These are phyloP conservation scores for Parazoanthus atlanticus DNA, from an alignment of 92 coral and sea anemone species.

Conservation along the genomic window DNA sequence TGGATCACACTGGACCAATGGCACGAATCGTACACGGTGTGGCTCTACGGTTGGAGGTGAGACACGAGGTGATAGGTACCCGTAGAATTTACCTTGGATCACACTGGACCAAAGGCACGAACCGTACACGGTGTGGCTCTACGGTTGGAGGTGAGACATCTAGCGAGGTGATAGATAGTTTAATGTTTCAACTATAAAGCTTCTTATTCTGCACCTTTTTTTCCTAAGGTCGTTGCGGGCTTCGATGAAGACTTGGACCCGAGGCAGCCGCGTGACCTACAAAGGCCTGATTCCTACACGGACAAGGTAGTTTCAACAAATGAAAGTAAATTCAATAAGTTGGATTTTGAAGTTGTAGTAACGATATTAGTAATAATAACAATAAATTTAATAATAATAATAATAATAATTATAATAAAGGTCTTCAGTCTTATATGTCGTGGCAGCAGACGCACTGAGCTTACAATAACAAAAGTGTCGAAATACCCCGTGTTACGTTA, in stretches of 20 bases:
- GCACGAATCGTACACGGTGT: no score
- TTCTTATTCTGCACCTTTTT: background rate
- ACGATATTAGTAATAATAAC: no score
- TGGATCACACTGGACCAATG: no score
- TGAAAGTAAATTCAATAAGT: background rate
- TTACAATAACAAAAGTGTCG: no score
- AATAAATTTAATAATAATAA: background rate
- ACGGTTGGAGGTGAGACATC: conserved; percentile 62
- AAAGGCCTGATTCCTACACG: conserved; percentile 69
- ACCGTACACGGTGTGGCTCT: conserved; percentile 73
- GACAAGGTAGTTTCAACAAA: conserved; percentile 13
- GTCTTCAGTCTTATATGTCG: no score
- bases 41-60: background rate
- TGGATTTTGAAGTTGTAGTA: background rate
- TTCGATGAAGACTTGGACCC: conserved; percentile 80
- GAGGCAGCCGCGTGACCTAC: conserved; percentile 76
- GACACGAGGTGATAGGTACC: background rate
- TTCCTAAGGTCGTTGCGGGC: conserved; percentile 73
- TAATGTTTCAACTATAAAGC: no score
- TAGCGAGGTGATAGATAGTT: background rate
- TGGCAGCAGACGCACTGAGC: no score
- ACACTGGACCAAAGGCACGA: conserved; percentile 65
- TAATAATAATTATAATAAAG: background rate
- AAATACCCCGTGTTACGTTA: no score
- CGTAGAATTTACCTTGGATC: background rate